Evolutionary conservation across 2,797 vertebrate genomes (phyloP), one percentile per base, ranked within the genome.

Genomic region (Pachyuromys duprasi): DNA sequence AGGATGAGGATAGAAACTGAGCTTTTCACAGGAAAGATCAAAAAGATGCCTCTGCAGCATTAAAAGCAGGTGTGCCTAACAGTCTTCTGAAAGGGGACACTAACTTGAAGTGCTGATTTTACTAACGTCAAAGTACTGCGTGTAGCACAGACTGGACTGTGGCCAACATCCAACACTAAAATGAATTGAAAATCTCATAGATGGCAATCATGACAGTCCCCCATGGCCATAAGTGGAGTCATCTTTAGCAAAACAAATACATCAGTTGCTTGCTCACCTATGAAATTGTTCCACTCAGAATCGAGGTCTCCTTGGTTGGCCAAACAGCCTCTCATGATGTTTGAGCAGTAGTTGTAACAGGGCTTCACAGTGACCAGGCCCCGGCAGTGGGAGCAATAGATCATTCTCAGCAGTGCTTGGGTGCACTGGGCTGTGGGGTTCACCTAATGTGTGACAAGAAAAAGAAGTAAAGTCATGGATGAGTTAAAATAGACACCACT

Each of bases 281-380:
- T 99, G 96, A 99, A 99, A 98, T 98, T 99, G 98, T 99, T 99
- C 99, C 99, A 99, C 79, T 99, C 99, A 0, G 98, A 96, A 95
- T 99, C 99, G 92, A 99, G 97, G 98, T 99, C 99, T 0, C 99
- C 99, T 97, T 99, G 99, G 98, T 99, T 99, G 97, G 99, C 99
- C 98, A 99, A 98, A 97, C 99, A 99, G 75, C 99, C 99, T 26
- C 99, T 99, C 99, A 99, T 99, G 97, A 99, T 99, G 0, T 99
- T 99, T 11, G 99, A 99, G 95, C 99, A 99, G 98, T 99, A 99
- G 97, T 99, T 99, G 98, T 99, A 99, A 98, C 99, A 99, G 8
- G 99, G 99, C 93, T 99, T 99, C 97, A 99, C 98, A 0, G 99
- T 99, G 60, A 99, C 99, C 63, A 99, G 99, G 1, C 99, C 99